phyloP scores from a whole-genome alignment of 2,797 vertebrate species.

The Balearica regulorum region DNA sequence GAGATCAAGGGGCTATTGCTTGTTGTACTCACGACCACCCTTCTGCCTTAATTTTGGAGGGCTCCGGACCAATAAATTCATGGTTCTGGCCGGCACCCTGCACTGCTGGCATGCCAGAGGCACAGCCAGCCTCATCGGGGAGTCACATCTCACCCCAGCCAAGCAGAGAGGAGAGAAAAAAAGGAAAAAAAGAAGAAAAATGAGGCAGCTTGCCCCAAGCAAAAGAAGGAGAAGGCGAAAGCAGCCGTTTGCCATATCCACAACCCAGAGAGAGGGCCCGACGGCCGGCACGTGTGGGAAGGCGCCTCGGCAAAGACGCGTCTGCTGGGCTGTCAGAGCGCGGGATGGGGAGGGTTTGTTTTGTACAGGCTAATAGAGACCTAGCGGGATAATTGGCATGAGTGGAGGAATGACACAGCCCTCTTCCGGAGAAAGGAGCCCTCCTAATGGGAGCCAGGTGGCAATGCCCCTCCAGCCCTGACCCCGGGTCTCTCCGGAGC shows the following conservation, averaged over 20 bases:
- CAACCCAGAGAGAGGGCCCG: accelerated
- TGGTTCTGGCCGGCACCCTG: accelerated
- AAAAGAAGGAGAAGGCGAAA: background rate
- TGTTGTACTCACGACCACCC: accelerated
- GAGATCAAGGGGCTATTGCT: accelerated
- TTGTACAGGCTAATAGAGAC: background rate
- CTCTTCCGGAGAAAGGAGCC: conserved; percentile 9
- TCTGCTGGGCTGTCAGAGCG: background rate
- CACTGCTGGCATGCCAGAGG: accelerated
- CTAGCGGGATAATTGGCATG: conserved; percentile 34
- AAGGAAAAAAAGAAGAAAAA: background rate
- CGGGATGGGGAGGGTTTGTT: background rate
- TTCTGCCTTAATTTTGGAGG: background rate
- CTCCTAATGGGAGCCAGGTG: conserved; percentile 63
- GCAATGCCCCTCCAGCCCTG: conserved; percentile 17
- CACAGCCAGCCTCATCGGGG: accelerated
- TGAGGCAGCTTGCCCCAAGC: accelerated
- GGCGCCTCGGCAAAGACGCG: background rate
- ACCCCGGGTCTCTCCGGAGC: background rate
- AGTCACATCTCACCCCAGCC: background rate
- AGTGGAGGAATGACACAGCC: background rate
- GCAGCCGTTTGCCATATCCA: background rate
- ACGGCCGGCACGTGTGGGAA: background rate
- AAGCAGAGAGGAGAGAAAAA: background rate
- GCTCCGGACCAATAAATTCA: background rate